Conservation (phyloP, 2,888 invertebrate genomes). For the Acleris sparsana region DNA sequence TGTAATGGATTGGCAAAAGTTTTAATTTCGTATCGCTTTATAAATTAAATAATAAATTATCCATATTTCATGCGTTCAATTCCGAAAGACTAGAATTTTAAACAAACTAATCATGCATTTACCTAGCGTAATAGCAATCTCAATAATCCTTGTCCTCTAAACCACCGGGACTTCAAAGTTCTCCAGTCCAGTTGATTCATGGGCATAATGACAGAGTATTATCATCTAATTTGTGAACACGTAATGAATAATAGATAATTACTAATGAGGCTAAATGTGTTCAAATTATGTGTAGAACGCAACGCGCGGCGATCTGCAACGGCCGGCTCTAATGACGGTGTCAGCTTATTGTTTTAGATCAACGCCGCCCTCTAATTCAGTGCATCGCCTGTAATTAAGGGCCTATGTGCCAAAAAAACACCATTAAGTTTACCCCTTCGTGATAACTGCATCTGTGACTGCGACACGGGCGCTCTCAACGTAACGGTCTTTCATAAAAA, state of each 20-base stretch:
- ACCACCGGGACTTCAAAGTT: neutral
- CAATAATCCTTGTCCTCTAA: too few relatives aligned
- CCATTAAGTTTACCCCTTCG: constrained; percentile 71
- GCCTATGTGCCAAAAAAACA: constrained; percentile 61
- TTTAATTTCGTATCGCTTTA: constrained; percentile 11
- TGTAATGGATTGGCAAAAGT: constrained; percentile 23
- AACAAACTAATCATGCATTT: too few relatives aligned
- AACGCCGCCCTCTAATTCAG: constrained; percentile 77
- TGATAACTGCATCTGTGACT: constrained; percentile 65
- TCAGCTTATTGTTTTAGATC: constrained; percentile 80
- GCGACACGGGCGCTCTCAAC: constrained; percentile 50
- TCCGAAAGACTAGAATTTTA: too few relatives aligned
- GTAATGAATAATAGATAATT: constrained; percentile 64
- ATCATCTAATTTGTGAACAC: constrained; percentile 45
- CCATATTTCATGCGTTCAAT: neutral
- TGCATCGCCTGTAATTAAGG: constrained; percentile 75
- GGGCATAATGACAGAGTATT: constrained; percentile 26
- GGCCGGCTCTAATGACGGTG: constrained; percentile 68
- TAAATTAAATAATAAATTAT: neutral
- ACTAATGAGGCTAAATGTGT: constrained; percentile 64
- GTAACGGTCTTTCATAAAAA: constrained; percentile 52
- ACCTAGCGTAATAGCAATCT: too few relatives aligned
- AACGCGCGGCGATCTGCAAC: constrained; percentile 61
- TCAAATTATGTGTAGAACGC: constrained; percentile 72
- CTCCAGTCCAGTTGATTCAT: constrained; percentile 6